phyloP scores from a whole-genome alignment of 2,113 vertebrate species.

The Patagioenas fasciata region DNA sequence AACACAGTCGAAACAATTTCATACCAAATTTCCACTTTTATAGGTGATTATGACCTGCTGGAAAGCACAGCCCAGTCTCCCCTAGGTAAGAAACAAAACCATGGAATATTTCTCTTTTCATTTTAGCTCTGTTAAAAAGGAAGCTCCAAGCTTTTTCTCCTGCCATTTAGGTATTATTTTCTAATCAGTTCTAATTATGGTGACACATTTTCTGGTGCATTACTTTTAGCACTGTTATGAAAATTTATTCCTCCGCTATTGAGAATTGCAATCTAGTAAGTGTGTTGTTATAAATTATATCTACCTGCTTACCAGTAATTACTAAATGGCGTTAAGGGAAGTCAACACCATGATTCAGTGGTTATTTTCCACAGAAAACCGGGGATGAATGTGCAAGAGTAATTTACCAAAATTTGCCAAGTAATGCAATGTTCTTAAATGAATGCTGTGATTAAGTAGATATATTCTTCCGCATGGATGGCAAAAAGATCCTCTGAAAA shows the following conservation, averaged over 20 bases:
- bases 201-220: neutral
- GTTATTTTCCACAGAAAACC: neutral
- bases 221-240: neutral
- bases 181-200: conserved; percentile 5
- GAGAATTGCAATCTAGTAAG: neutral
- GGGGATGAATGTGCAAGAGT: neutral
- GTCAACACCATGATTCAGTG: neutral
- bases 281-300: conserved; percentile 13
- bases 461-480: neutral
- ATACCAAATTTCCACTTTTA: conserved; percentile 43
- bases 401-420: neutral
- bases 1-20: neutral
- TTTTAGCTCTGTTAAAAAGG: neutral
- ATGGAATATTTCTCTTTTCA: neutral
- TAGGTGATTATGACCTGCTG: conserved; percentile 69
- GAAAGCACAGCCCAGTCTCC: conserved; percentile 66
- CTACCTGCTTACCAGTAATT: conserved; percentile 33
- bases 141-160: neutral
- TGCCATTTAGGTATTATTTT: neutral
- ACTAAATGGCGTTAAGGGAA: neutral
- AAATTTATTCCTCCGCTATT: conserved; percentile 3
- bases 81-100: conserved; percentile 63
- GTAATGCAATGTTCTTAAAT: neutral
- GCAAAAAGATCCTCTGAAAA: neutral
- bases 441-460: neutral